Percentiles rank a stretch among this genome's conserved stretches.
These are phyloP conservation scores for Achroia grisella DNA, from an alignment of 1,140 invertebrate genomes.

Conservation along the genomic window DNA sequence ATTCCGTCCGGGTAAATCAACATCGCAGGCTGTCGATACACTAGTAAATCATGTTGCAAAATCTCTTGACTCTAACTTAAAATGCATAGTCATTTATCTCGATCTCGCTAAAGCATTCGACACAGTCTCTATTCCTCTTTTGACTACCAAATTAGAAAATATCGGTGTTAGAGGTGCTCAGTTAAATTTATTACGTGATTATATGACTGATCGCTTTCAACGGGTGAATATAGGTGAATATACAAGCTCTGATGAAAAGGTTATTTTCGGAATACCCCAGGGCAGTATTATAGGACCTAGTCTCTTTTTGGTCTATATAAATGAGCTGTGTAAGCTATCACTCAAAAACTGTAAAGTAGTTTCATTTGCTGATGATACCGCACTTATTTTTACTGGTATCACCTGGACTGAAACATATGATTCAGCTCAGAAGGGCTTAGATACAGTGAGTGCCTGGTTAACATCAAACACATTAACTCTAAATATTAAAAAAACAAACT, in stretches of 20 bases:
- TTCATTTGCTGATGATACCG: neutral
- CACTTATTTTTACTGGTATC: neutral
- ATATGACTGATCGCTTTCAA: too few species aligned
- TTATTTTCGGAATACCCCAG: neutral
- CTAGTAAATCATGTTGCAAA: neutral
- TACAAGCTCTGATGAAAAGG: neutral
- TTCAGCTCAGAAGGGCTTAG: neutral
- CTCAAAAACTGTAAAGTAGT: neutral
- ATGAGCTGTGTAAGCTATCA: neutral
- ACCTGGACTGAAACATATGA: neutral
- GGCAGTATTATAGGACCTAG: neutral
- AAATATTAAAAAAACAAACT: neutral
- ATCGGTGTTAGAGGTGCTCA: neutral
- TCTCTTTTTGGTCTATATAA: neutral
- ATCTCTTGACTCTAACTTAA: neutral
- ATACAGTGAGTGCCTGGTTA: neutral
- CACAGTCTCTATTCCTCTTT: neutral
- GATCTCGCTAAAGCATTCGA: too few species aligned
- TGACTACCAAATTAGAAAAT: neutral
- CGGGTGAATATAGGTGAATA: neutral
- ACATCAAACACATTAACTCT: neutral
- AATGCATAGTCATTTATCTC: neutral
- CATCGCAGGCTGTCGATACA: neutral
- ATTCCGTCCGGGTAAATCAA: slow-evolving; percentile 3
- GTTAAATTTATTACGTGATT: neutral